Conservation (phyloP, 1,140 invertebrate species). For the Drosophila tsacasi region DNA sequence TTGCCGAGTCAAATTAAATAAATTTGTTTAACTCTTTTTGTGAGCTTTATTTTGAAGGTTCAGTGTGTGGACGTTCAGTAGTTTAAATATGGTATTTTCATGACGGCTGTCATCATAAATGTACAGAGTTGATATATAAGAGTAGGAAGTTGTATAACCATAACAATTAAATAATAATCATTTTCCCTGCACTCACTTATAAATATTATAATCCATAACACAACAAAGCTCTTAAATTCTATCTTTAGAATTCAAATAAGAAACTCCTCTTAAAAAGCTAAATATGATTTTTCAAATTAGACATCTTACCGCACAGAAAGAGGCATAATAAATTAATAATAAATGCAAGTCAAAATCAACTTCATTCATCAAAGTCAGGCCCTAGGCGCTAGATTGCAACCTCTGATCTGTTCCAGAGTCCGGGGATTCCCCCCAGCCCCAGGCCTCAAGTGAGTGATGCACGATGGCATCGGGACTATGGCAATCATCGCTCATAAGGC, state of each 20-base stretch:
- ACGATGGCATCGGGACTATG: slow-evolving; percentile 51
- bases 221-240: neutral
- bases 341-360: slow-evolving; percentile 62
- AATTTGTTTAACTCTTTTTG: slow-evolving; percentile 23
- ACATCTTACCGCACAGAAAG: slow-evolving; percentile 15
- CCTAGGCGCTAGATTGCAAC: slow-evolving; percentile 40
- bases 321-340: slow-evolving; percentile 60
- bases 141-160: too few species aligned
- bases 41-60: neutral
- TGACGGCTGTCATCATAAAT: neutral
- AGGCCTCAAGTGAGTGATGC: slow-evolving; percentile 52
- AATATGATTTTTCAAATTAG: slow-evolving; percentile 6
- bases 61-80: neutral
- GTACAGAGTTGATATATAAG: neutral
- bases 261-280: neutral
- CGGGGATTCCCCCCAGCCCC: neutral
- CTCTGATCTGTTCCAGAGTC: slow-evolving; percentile 1
- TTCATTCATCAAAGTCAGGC: slow-evolving; percentile 74
- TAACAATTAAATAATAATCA: neutral
- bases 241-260: neutral
- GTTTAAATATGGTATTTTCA: neutral
- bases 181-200: too few species aligned
- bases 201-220: neutral
- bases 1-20: slow-evolving; percentile 26
- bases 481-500: slow-evolving; percentile 78